Evolutionary conservation across 2,888 invertebrate genomes (phyloP), one percentile per base, ranked within the genome.

Genomic region (Idaea biselata): DNA sequence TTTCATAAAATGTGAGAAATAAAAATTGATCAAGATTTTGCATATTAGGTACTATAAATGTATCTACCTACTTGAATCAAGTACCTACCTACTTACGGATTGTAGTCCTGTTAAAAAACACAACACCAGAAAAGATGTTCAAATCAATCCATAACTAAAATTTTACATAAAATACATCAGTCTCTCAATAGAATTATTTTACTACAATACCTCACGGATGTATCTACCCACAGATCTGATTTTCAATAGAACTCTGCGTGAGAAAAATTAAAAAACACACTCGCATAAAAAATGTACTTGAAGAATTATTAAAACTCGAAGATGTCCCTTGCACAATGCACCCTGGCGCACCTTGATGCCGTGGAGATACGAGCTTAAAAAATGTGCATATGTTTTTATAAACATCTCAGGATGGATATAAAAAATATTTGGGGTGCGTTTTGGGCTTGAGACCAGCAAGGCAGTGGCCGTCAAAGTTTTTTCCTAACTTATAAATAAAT

Each of bases 371-470:
- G 80, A 75, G 76, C 78, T 85, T 87, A 91, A 92, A 92, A 92
- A 92, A 91, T 92, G 90, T 86, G 92, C 92, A 91, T 91, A 88
- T 86, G 89, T 90, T 92, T 91, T 91, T 89, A 86, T 86, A 91
- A 89, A 91, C 89, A 81, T 77, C 79, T 79, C 71, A 76, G 79
- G 82, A 79, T 80, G 74, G 72, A 70, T 44, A 14, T 44, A 67
- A 76, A 84, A 87, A 90, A 89, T 82, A 68, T 66, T 68, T 79
- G 83, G 89, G 89, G 84, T 79, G 80, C 72, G 69, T 71, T 56
- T 17, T 56, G 53, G 62, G 60, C 18, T 54, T 57, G 70, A 68
- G 66, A 65, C 65, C 66, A 69, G 25, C 25, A 60, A 62, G 70
- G 31, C 80, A 79, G 75, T 18, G 83, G 64, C 63, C 60, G 60